phyloP scores from a whole-genome alignment of 2,888 invertebrate species.

The Drosophila recens region DNA sequence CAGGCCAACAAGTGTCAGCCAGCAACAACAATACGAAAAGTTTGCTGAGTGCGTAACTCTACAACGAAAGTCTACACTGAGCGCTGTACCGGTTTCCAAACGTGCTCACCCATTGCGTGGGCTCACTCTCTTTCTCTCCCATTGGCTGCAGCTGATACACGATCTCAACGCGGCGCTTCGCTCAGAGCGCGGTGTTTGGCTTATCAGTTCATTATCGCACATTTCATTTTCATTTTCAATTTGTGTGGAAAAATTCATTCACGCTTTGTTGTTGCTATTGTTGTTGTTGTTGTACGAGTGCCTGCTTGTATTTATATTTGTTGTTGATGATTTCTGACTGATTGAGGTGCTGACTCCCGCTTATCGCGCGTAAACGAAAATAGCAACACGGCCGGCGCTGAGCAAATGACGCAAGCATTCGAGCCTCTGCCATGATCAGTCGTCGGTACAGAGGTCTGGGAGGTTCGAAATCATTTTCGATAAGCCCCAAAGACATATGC shows the following conservation, averaged over 20 bases:
- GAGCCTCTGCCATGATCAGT: conserved; percentile 24
- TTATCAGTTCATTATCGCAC: conserved; percentile 76
- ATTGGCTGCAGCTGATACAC: conserved; percentile 42
- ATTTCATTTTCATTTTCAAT: conserved; percentile 73
- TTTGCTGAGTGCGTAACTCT: conserved; percentile 61
- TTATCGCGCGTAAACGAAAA: conserved; percentile 59
- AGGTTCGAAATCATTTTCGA: conserved; percentile 16
- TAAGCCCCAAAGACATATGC: conserved; percentile 29
- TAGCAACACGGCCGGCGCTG: conserved; percentile 44
- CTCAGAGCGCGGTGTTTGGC: conserved; percentile 38
- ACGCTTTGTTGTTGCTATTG: conserved; percentile 40
- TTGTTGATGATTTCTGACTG: conserved; percentile 62
- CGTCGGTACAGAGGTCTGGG: conserved; percentile 13
- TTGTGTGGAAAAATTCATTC: conserved; percentile 78
- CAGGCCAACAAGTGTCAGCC: conserved; percentile 71
- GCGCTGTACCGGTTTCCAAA: conserved; percentile 59
- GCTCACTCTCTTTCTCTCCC: conserved; percentile 15
- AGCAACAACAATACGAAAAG: conserved; percentile 15
- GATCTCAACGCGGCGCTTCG: conserved; percentile 63
- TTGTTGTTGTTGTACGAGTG: conserved; percentile 13
- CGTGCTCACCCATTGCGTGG: conserved; percentile 26
- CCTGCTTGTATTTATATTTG: conserved; percentile 54
- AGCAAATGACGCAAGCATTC: conserved; percentile 49
- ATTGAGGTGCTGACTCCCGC: conserved; percentile 68
- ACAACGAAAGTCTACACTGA: conserved; percentile 57